Evolutionary conservation across 2,888 invertebrate genomes (phyloP).

Genomic region (Theretra japonica): DNA sequence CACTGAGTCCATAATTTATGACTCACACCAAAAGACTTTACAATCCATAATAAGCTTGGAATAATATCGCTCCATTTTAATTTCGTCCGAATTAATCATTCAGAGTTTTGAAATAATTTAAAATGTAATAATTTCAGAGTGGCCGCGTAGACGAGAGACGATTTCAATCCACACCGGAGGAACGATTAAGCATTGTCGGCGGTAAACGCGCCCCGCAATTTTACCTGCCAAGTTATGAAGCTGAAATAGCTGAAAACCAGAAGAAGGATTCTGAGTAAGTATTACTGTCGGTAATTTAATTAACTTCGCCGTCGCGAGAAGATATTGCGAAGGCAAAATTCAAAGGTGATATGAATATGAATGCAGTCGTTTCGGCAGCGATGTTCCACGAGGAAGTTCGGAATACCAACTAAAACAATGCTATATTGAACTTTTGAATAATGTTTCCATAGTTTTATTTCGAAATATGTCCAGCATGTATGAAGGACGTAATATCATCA

Average conservation of each 20-base stretch:
- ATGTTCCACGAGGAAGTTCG: neutral
- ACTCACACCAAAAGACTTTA: slow-evolving; percentile 13
- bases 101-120: slow-evolving; percentile 46
- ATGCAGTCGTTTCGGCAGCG: neutral
- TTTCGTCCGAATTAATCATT: neutral
- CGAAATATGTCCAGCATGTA: neutral
- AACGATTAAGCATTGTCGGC: slow-evolving; percentile 96
- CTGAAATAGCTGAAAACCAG: slow-evolving; percentile 98
- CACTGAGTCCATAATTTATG: neutral
- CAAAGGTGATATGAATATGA: neutral
- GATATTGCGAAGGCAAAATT: neutral
- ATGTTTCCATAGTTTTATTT: neutral
- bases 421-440: too few relatives aligned
- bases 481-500: neutral
- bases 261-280: slow-evolving; percentile 98
- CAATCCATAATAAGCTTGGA: neutral
- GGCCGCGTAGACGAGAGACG: slow-evolving; percentile 95
- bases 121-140: slow-evolving; percentile 81
- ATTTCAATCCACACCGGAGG: slow-evolving; percentile 96
- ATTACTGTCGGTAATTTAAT: slow-evolving; percentile 20
- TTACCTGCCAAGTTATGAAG: slow-evolving; percentile 97
- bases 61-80: slow-evolving; percentile 7
- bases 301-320: slow-evolving; percentile 28
- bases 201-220: slow-evolving; percentile 99
- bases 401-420: too few relatives aligned